Percentiles rank a stretch among this genome's conserved stretches.
Conservation (phyloP, 2,888 invertebrate species). For the Acronicta alni region DNA sequence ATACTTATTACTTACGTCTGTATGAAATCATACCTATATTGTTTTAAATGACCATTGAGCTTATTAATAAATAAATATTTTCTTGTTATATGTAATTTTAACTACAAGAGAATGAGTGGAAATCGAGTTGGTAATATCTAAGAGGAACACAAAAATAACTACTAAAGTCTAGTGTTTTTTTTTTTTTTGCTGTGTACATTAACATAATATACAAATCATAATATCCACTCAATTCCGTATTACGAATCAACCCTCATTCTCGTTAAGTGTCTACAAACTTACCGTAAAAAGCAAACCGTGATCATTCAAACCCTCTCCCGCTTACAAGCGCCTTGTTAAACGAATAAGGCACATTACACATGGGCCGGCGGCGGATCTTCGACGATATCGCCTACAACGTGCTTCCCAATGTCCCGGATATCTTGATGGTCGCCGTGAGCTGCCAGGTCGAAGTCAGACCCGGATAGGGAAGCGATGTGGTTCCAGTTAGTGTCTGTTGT, state of each 20-base stretch:
- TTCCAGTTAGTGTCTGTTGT: slow-evolving; percentile 81
- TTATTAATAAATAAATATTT: too few species aligned
- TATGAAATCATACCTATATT: too few species aligned
- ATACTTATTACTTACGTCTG: too few species aligned
- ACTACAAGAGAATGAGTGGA: neutral
- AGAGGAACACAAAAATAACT: neutral
- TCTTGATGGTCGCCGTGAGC: slow-evolving; percentile 84
- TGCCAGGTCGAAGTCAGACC: slow-evolving; percentile 91
- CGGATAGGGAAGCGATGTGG: slow-evolving; percentile 88
- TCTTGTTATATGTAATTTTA: neutral
- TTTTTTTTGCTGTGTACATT: neutral
- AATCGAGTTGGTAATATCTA: too few species aligned
- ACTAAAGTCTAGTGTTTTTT: neutral
- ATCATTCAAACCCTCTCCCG: neutral
- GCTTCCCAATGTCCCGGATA: slow-evolving; percentile 69
- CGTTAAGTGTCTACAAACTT: slow-evolving; percentile 3
- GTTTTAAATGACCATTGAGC: too few species aligned
- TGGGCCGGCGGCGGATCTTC: slow-evolving; percentile 69
- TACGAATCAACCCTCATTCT: neutral
- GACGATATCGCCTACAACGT: slow-evolving; percentile 65
- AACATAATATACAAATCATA: neutral
- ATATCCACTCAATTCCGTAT: neutral
- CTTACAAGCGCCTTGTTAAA: neutral
- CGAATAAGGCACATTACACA: slow-evolving; percentile 62
- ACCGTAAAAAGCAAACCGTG: slow-evolving; percentile 5